Evolutionary conservation across 2,888 invertebrate genomes (phyloP), one percentile per base, ranked within the genome.

Genomic region (Tanytarsus gracilentus): DNA sequence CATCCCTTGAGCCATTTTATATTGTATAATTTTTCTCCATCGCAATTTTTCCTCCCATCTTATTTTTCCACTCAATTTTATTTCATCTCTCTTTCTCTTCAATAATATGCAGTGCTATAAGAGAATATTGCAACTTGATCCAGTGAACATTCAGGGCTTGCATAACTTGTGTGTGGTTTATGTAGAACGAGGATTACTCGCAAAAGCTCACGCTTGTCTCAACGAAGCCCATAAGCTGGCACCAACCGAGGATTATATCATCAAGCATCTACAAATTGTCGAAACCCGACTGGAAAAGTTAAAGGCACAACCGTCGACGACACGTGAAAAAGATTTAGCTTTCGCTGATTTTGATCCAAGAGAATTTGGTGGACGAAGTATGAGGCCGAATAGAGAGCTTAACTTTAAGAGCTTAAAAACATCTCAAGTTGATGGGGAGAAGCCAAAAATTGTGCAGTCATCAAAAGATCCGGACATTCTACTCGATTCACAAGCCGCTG

Each of bases 121-220:
- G 59, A 83, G 85, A 64, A 95, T 97, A 65, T 74, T 96, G 11
- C 84, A 86, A 66, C 73, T 90, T 64, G 95, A 97, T 67, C 87
- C 95, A 0, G 84, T 85, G 65, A 94, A 96, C 72, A 88, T 93
- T 63, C 96, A 96, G 76, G 96, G 94, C 0, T 78, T 91, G 44
- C 97, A 97, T 77, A 97, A 97, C 75, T 78, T 97, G 23, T 97
- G 97, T 74, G 97, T 97, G 6, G 95, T 97, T 1, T 88, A 88
- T 66, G 95, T 97, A 5, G 96, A 97, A 72, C 80, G 90, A 33
- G 94, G 94, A 8, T 84, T 88, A 67, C 77, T 97, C 26, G 78
- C 83, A n/a, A 77, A 82, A 59, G 97, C 96, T 0, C 89, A 90
- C 65, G 79, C 83, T 56, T 97, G 97, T 70, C 79, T 97, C 16